Evolutionary conservation across 2,797 vertebrate species (phyloP).

Genomic region (Hemibagrus guttatus): DNA sequence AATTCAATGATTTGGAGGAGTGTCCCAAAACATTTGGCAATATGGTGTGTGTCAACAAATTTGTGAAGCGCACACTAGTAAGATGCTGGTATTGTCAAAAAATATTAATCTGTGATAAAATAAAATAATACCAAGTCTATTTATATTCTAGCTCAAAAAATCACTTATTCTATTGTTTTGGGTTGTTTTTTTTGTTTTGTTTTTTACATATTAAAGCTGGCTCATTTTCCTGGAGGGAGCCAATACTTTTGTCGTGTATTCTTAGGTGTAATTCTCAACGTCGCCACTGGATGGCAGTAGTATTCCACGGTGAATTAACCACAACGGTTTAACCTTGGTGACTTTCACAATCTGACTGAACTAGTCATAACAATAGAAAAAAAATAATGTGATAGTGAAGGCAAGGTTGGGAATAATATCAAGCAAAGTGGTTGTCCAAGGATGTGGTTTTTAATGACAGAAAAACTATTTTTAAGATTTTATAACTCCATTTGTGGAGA

Average conservation of each 20-base stretch:
- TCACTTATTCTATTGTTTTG: not conserved
- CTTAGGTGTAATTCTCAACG: not conserved
- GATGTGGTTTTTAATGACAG: not conserved
- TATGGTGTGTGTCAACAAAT: not conserved
- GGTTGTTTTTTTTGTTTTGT: no score
- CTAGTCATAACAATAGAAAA: conserved; percentile 19
- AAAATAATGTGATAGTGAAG: conserved; percentile 6
- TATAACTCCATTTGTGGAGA: not conserved
- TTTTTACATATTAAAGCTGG: not conserved
- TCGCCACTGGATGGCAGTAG: conserved; percentile 53
- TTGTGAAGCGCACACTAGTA: not conserved
- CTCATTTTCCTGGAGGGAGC: not conserved
- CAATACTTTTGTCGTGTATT: not conserved
- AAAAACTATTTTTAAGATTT: not conserved
- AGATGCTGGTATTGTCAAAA: not conserved
- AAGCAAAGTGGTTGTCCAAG: not conserved
- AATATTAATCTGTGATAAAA: not conserved
- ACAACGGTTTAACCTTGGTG: not conserved
- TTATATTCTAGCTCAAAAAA: not conserved
- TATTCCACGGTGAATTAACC: conserved; percentile 6
- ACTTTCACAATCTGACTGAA: not conserved
- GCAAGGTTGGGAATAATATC: conserved; percentile 1
- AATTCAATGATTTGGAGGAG: no score
- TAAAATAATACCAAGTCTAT: not conserved
- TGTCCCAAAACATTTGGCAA: no score